Conservation (phyloP, 2,888 invertebrate species). For the Platerodrilus igneus region DNA sequence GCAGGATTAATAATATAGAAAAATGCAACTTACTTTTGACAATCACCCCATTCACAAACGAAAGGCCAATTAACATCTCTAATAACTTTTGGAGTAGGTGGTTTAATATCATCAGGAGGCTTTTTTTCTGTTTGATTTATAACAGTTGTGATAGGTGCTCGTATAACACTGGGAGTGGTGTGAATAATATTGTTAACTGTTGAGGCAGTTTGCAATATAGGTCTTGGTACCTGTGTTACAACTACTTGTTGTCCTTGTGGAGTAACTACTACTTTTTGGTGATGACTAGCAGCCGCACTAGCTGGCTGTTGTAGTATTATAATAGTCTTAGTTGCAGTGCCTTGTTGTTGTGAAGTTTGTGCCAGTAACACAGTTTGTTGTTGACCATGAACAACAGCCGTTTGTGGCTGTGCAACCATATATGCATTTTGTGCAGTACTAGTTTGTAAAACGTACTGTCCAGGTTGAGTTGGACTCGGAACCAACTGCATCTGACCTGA, state of each 20-base stretch:
- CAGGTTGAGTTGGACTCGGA: slow-evolving; percentile 43
- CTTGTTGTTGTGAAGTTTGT: slow-evolving; percentile 63
- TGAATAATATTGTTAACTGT: slow-evolving; percentile 49
- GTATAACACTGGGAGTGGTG: slow-evolving; percentile 40
- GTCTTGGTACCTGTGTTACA: slow-evolving; percentile 58
- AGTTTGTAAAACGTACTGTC: slow-evolving; percentile 52
- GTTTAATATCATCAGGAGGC: slow-evolving; percentile 27
- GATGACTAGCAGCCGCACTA: slow-evolving; percentile 46
- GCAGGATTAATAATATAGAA: slow-evolving; percentile 8
- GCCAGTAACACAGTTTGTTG: slow-evolving; percentile 62
- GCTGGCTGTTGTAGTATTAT: slow-evolving; percentile 60
- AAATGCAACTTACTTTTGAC: slow-evolving; percentile 57
- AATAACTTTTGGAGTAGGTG: slow-evolving; percentile 39
- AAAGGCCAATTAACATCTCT: slow-evolving; percentile 52
- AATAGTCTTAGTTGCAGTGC: slow-evolving; percentile 63
- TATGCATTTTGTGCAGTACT: slow-evolving; percentile 57
- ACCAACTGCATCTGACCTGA: slow-evolving; percentile 48
- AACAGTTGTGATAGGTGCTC: slow-evolving; percentile 31
- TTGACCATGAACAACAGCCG: slow-evolving; percentile 57
- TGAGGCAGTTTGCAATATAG: slow-evolving; percentile 49
- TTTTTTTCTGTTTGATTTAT: slow-evolving; percentile 34
- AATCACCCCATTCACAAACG: slow-evolving; percentile 93
- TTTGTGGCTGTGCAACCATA: slow-evolving; percentile 62
- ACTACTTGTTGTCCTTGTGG: slow-evolving; percentile 65
- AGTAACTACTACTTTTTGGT: slow-evolving; percentile 59